Evolutionary conservation across 2,113 vertebrate genomes (phyloP), one percentile per base, ranked within the genome.

Genomic region (Origma solitaria): DNA sequence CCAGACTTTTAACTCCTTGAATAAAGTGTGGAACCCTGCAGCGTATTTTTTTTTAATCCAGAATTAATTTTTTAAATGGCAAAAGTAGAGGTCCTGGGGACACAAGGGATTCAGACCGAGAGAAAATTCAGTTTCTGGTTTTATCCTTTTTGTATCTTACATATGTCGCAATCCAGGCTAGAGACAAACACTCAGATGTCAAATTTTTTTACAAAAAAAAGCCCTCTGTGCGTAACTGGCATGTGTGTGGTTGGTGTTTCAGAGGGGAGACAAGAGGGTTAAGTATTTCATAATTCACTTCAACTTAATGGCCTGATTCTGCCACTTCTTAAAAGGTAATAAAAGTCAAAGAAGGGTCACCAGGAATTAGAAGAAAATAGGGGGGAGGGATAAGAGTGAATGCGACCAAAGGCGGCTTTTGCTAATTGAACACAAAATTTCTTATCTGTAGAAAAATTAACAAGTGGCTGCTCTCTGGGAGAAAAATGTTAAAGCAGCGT

Each of bases 1-100:
- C 95, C 94, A 96, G 96, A 97, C 94, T 97, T 97, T 98, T 98
- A 98, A 98, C 98, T 98, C 98, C 96, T 98, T 98, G 97, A 96
- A 98, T 96, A 97, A 96, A 97, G 96, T 83, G 84, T 61, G 94
- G 91, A 96, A 91, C 71, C 70, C 82, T 13, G 15, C 45, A 82
- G 86, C 21, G 50, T 9, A 20, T 18, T 66, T 85, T 86, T 70
- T 49, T 53, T 72, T 17, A 69, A 92, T 64, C 58, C 85, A 66
- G 88, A 94, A 90, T 64, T 86, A 65, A 66, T 92, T 95, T 95
- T 88, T 92, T 9, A 89, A 93, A 94, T 3, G 2, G 37, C 61
- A 77, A 76, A 93, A 92, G 51, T 49, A 77, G 51, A 77, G 65
- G 35, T 93, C 71, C 37, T 60, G 70, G 40, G 90, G 58, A 50